Conservation (phyloP, 2,888 invertebrate species). For the Sesamia inferens region DNA sequence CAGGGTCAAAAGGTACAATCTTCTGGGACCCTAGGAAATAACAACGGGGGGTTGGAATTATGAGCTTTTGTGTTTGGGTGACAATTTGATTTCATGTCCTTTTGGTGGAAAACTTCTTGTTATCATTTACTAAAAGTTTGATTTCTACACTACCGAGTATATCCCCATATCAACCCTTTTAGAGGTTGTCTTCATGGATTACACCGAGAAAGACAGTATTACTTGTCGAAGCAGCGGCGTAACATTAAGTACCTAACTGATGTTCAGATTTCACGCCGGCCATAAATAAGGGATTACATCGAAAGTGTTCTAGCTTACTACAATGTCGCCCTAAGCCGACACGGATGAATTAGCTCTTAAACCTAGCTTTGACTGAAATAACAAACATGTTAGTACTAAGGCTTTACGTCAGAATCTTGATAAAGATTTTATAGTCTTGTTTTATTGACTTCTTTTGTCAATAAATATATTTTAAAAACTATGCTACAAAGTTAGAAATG, state of each 20-base stretch:
- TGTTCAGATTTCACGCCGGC: conserved; percentile 16
- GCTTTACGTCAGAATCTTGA: conserved; percentile 16
- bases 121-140: too few relatives aligned
- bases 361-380: conserved; percentile 41
- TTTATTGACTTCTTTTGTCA: background rate
- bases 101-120: background rate
- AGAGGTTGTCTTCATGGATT: background rate
- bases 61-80: conserved; percentile 10
- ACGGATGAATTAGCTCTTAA: conserved; percentile 43
- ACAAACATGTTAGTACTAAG: conserved; percentile 26
- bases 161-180: background rate
- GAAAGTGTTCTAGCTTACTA: conserved; percentile 48
- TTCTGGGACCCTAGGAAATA: background rate
- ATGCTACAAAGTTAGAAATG: background rate
- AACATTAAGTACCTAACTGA: conserved; percentile 30
- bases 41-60: background rate
- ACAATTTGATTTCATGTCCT: too few relatives aligned
- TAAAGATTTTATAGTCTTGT: conserved; percentile 15
- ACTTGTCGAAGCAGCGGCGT: background rate
- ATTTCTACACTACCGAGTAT: too few relatives aligned
- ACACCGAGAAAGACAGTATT: background rate
- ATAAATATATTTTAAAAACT: background rate
- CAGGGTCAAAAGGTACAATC: conserved; percentile 49
- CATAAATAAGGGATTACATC: conserved; percentile 50
- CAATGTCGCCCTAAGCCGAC: conserved; percentile 42